phyloP scores from a whole-genome alignment of 2,888 invertebrate species.

The Scrobipalpa atriplicella region DNA sequence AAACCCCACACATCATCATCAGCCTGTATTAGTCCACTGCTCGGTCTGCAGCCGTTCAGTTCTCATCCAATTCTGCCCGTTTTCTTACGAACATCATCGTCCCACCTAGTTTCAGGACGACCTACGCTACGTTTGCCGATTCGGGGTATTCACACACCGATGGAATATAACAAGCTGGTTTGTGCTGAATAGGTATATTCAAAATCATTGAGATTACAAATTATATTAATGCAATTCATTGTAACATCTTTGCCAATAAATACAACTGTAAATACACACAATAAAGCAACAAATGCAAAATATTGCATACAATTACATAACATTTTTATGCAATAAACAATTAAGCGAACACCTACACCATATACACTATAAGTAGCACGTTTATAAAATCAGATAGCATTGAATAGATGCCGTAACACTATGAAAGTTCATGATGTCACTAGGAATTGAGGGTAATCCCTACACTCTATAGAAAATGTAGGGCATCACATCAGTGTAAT shows the following conservation, averaged over 20 bases:
- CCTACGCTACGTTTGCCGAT: too few relatives aligned
- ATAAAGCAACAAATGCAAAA: background rate
- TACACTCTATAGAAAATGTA: background rate
- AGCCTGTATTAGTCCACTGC: too few relatives aligned
- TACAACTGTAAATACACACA: background rate
- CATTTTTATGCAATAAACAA: background rate
- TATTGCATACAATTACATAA: background rate
- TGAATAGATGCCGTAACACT: conserved; percentile 17
- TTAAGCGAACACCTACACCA: conserved; percentile 5
- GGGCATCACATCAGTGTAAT: background rate
- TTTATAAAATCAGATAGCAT: conserved; percentile 15
- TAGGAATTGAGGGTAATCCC: conserved; percentile 23
- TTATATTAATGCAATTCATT: background rate
- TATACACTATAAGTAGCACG: conserved; percentile 4
- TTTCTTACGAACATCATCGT: too few relatives aligned
- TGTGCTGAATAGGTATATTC: too few relatives aligned
- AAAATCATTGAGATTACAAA: too few relatives aligned
- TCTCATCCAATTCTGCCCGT: too few relatives aligned
- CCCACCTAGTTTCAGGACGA: too few relatives aligned
- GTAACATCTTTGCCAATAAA: background rate
- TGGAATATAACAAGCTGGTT: too few relatives aligned
- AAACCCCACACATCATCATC: too few relatives aligned
- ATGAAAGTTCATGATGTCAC: conserved; percentile 23
- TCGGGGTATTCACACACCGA: too few relatives aligned
- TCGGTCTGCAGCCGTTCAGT: too few relatives aligned